Base-by-base conservation (phyloP, 2,888 invertebrate species). In the Halictus quadricinctus region DNA sequence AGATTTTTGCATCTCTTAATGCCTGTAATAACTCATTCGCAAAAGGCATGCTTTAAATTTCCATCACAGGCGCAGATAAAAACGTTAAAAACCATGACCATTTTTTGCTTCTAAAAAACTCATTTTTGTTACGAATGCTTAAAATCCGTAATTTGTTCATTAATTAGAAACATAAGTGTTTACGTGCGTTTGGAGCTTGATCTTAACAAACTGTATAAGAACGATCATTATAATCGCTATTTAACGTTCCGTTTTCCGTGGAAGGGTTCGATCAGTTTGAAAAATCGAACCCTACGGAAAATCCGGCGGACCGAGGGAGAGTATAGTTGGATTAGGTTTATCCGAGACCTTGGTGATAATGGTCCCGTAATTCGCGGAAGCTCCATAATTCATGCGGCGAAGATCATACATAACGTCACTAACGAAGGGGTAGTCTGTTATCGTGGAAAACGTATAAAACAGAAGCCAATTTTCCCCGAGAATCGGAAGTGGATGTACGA, bases 311-410 rank as follows among this genome's bases (percentile, higher is more conserved):
- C 72, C 70, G 58, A 75, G 76, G 60, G 78, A 82, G 80, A 82
- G 80, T 82, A 82, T 77, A 72, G 77, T 80, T 80, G 76, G 86
- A 86, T 86, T 86, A 86, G 46, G 72, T 70, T 87, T 83, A 70
- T 60, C 76, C 80, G 77, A 66, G 83, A 72, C 84, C 84, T 90
- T 84, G 90, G 70, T 54, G 81, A 88, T 89, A 84, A 88, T 88
- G 77, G 77, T 73, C 80, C 70, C 76, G 74, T 87, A 84, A 90
- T 85, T 88, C 85, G 75, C 85, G 87, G 84, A 90, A 87, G 87
- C 85, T 85, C 76, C 54, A 84, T 90, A 84, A 89, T 85, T 87
- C 81, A 84, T 72, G 80, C 87, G 79, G 25, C 74, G 46, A 87
- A 85, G 76, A 85, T 85, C 86, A 73, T 81, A 81, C 78, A 84